These are phyloP conservation scores for Isichthys henryi DNA, from an alignment of 2,113 vertebrate genomes.

Conservation along the genomic window DNA sequence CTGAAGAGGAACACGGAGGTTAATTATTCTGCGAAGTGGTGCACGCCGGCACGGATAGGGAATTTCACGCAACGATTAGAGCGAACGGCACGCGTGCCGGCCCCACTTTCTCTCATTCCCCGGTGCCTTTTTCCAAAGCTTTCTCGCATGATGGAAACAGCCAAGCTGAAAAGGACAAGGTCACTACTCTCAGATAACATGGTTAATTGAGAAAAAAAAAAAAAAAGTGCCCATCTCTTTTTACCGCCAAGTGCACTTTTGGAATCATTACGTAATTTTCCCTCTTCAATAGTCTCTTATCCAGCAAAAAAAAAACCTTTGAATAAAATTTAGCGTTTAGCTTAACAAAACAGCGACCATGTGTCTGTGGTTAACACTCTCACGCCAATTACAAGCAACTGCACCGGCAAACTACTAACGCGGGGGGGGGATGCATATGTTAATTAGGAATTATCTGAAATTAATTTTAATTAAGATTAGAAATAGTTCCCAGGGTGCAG, in stretches of 20 bases:
- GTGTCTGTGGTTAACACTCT: neutral
- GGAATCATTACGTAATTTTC: neutral
- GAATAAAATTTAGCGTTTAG: neutral
- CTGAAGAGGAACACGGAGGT: neutral
- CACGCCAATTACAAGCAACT: neutral
- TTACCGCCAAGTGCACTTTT: neutral
- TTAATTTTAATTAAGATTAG: constrained; percentile 55
- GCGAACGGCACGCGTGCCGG: neutral
- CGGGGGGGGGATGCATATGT: constrained; percentile 36
- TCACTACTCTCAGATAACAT: neutral
- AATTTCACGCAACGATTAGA: neutral
- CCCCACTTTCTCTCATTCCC: neutral
- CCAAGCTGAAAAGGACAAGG: neutral
- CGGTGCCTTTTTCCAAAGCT: neutral
- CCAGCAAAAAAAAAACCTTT: neutral
- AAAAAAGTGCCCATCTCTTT: neutral
- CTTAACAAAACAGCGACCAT: neutral
- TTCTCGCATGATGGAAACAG: neutral
- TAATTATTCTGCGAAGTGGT: constrained; percentile 14
- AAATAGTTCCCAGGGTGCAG: constrained; percentile 54
- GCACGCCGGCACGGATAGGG: neutral
- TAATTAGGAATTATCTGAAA: constrained; percentile 60
- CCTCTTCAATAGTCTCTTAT: neutral
- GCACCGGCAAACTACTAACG: constrained; percentile 31
- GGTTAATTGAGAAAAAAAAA: neutral